phyloP scores from a whole-genome alignment of 2,888 invertebrate species.

The Amblyjoppa proteus region DNA sequence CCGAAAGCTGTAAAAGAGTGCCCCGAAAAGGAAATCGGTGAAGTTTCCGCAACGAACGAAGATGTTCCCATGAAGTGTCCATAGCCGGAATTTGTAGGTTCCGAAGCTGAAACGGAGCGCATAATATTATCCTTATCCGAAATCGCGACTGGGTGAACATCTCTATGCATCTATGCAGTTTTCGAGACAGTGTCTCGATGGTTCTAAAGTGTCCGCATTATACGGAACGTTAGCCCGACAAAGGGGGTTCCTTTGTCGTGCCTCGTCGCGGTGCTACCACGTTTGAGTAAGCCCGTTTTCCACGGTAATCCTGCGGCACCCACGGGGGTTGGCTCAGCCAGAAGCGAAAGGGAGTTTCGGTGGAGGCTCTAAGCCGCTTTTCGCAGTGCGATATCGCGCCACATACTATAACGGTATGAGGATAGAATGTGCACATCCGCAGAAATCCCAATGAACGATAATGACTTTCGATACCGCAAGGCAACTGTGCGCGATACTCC shows the following conservation, averaged over 20 bases:
- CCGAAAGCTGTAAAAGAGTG: too few relatives aligned
- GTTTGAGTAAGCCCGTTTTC: conserved; percentile 59
- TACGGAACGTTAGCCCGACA: conserved; percentile 52
- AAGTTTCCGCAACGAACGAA: neutral
- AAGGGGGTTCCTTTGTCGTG: conserved; percentile 46
- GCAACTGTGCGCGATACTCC: conserved; percentile 26
- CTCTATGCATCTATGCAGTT: conserved; percentile 38
- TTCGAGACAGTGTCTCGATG: conserved; percentile 48
- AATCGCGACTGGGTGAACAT: conserved; percentile 24
- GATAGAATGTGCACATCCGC: conserved; percentile 30
- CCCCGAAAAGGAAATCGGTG: too few relatives aligned
- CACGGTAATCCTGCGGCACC: conserved; percentile 63
- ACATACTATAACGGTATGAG: conserved; percentile 1
- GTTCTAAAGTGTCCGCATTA: conserved; percentile 49
- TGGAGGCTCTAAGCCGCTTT: conserved; percentile 60
- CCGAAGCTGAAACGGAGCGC: conserved; percentile 4
- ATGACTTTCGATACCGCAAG: conserved; percentile 56
- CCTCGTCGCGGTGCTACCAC: conserved; percentile 27
- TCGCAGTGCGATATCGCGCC: conserved; percentile 45
- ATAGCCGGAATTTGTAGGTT: neutral
- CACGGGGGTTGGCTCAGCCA: conserved; percentile 34
- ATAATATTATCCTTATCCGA: conserved; percentile 56
- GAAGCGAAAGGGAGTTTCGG: conserved; percentile 48
- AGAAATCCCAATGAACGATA: conserved; percentile 63
- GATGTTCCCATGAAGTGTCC: neutral